Percentiles rank a stretch among this genome's conserved stretches.
Evolutionary conservation across 2,888 invertebrate species (phyloP).

Genomic region (Amiota communis): DNA sequence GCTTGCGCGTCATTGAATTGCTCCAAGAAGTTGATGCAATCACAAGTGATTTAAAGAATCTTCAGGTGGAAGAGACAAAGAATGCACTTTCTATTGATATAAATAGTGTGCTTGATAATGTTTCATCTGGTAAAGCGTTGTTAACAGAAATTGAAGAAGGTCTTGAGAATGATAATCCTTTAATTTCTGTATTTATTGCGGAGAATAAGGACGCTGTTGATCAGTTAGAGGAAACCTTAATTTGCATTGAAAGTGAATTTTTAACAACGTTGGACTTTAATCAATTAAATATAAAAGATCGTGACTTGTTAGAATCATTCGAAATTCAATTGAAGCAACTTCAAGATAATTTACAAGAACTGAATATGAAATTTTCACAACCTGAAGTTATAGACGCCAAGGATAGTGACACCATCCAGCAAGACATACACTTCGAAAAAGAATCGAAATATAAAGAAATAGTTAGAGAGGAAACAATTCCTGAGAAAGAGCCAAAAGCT

Average conservation of each 20-base stretch:
- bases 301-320: constrained; percentile 58
- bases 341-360: constrained; percentile 50
- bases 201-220: constrained; percentile 57
- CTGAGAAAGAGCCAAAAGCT: not conserved
- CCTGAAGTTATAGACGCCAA: not conserved
- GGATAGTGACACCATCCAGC: not conserved
- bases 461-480: not conserved
- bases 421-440: constrained; percentile 27
- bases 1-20: constrained; percentile 67
- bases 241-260: constrained; percentile 60
- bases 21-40: constrained; percentile 69
- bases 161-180: constrained; percentile 52
- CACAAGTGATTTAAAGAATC: constrained; percentile 55
- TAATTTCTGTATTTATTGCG: constrained; percentile 53
- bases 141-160: constrained; percentile 62
- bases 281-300: constrained; percentile 52
- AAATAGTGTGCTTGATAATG: constrained; percentile 55
- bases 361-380: constrained; percentile 31
- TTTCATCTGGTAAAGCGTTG: constrained; percentile 57
- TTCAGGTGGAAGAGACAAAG: constrained; percentile 35
- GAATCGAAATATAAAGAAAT: not conserved
- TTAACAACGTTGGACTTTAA: constrained; percentile 52
- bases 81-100: constrained; percentile 48
- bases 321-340: constrained; percentile 56
- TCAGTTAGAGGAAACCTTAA: constrained; percentile 54